Base-by-base conservation (phyloP, 2,113 vertebrate species). In the Myrmecophaga tridactyla region DNA sequence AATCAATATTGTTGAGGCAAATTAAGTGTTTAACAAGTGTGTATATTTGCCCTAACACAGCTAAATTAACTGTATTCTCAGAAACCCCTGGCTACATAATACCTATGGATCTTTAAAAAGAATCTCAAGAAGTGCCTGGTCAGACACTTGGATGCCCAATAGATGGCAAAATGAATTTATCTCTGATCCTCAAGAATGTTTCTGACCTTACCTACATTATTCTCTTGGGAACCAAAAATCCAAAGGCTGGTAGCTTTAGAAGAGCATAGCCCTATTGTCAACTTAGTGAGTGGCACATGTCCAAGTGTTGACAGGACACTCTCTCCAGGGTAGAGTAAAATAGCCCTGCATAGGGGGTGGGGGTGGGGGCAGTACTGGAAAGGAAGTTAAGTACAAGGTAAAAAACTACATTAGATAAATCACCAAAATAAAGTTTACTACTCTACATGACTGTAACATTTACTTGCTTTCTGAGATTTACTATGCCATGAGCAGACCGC, bases 1-100 rank as follows among this genome's bases (percentile, higher is more conserved):
- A 98, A 98, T 99, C 98, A 98, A 99, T 98, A 98, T 97, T 98
- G 98, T 95, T 97, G 98, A 98, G 98, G 98, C 97, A 98, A 98
- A 98, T 98, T 97, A 98, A 98, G 97, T 97, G 97, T 98, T 98
- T 98, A 98, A 98, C 98, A 98, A 98, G 97, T 97, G 97, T 97
- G 96, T 97, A 97, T 97, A 98, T 98, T 98, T 97, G 92, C 93
- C 92, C 96, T 98, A 98, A 98, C 98, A 96, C 77, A 96, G 96
- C 97, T 98, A 98, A 98, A 98, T 98, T 98, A 98, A 98, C 98
- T 97, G 94, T 95, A 94, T 93, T 96, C 96, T 97, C 75, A 96
- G 94, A 83, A 97, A 86, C 94, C 3, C 3, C 94, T 92, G 82
- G 96, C 77, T 94, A 92, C 70, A 73, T 23, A 56, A 88, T 89